Evolutionary conservation across 2,888 invertebrate species (phyloP).

Genomic region (Orthosia incerta): DNA sequence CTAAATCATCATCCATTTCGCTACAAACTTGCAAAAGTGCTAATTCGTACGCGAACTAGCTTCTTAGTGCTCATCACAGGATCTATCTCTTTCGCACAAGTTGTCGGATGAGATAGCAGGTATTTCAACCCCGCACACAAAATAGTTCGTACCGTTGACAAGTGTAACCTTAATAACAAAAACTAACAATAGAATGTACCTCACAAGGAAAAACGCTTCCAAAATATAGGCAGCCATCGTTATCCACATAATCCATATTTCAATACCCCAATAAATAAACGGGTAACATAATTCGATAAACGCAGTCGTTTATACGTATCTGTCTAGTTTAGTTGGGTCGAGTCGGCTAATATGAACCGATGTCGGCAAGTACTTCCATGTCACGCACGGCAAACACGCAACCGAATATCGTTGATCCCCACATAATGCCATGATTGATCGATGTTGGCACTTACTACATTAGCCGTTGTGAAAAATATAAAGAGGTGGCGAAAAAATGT

Average conservation of each 20-base stretch:
- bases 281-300: slow-evolving; percentile 64
- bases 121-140: no score
- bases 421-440: slow-evolving; percentile 85
- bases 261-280: slow-evolving; percentile 60
- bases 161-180: no score
- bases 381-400: slow-evolving; percentile 82
- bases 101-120: no score
- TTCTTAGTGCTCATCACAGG: no score
- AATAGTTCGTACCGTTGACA: no score
- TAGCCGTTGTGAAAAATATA: slow-evolving; percentile 74
- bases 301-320: slow-evolving; percentile 58
- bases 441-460: slow-evolving; percentile 83
- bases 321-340: slow-evolving; percentile 63
- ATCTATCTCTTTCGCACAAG: no score
- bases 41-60: no score
- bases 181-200: neutral
- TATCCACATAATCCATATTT: slow-evolving; percentile 53
- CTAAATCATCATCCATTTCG: no score
- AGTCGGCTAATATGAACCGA: slow-evolving; percentile 73
- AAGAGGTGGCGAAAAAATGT: slow-evolving; percentile 63
- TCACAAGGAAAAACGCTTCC: slow-evolving; percentile 22
- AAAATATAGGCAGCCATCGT: slow-evolving; percentile 28
- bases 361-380: slow-evolving; percentile 76
- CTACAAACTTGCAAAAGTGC: no score
- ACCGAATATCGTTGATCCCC: slow-evolving; percentile 79